These are phyloP conservation scores for Nyctalus aviator DNA, from an alignment of 2,797 vertebrate genomes.

Conservation along the genomic window DNA sequence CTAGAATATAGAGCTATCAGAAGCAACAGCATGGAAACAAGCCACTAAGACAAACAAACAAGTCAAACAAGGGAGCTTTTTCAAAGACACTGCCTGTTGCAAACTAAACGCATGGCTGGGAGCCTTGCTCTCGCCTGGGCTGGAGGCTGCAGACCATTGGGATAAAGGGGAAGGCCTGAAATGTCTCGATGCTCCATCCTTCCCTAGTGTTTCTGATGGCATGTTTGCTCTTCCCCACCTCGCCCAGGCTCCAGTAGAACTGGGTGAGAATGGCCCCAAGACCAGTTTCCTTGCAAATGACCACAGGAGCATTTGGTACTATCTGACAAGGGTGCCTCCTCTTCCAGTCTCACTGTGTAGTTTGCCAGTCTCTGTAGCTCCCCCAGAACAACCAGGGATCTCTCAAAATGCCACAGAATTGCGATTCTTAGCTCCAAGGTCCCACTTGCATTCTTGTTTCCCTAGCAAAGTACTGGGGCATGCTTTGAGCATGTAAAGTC, in stretches of 20 bases:
- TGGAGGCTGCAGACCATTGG: background rate
- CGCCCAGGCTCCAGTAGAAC: background rate
- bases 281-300: background rate
- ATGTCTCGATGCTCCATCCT: background rate
- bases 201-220: background rate
- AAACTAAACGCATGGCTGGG: background rate
- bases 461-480: background rate
- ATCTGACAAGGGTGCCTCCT: background rate
- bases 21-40: background rate
- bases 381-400: background rate
- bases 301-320: background rate
- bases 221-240: background rate
- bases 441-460: background rate
- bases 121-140: background rate
- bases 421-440: background rate
- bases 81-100: background rate
- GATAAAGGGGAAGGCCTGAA: background rate
- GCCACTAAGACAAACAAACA: background rate
- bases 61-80: background rate
- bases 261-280: background rate
- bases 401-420: background rate
- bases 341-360: background rate
- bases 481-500: background rate
- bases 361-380: background rate
- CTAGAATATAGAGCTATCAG: background rate